These are phyloP conservation scores for Lonchura striata DNA, from an alignment of 2,113 vertebrate species.

Conservation along the genomic window DNA sequence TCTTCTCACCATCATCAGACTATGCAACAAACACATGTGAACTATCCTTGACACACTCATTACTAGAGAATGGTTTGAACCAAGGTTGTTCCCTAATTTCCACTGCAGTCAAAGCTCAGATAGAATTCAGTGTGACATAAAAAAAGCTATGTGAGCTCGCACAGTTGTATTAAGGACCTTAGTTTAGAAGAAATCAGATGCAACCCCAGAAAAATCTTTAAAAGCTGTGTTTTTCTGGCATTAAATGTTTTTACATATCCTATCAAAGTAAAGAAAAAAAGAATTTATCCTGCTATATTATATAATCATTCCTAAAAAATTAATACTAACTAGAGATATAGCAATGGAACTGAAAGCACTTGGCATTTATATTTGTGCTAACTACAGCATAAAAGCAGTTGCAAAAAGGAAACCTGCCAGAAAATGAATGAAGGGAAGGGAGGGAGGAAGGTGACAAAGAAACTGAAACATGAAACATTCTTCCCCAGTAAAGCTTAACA, in stretches of 20 bases:
- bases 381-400: conserved; percentile 12
- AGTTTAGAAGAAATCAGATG: neutral
- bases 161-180: neutral
- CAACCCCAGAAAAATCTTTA: neutral
- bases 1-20: conserved; percentile 39
- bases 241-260: rapidly evolving
- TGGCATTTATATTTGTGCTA: conserved; percentile 33
- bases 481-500: neutral
- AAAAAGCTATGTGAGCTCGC: neutral
- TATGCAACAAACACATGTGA: conserved; percentile 15
- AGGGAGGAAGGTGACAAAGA: neutral
- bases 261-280: neutral
- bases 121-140: neutral
- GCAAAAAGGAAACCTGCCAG: conserved; percentile 21
- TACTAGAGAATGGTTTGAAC: neutral
- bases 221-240: neutral
- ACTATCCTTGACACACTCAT: conserved; percentile 11
- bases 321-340: conserved; percentile 19
- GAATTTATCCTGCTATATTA: neutral
- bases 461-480: neutral
- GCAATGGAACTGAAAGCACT: conserved; percentile 24
- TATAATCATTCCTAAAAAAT: conserved; percentile 11
- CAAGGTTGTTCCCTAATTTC: neutral
- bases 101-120: neutral
- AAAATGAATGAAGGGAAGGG: neutral